Evolutionary conservation across 2,888 invertebrate species (phyloP), one percentile per base, ranked within the genome.

Genomic region (Augochlorella aurata): DNA sequence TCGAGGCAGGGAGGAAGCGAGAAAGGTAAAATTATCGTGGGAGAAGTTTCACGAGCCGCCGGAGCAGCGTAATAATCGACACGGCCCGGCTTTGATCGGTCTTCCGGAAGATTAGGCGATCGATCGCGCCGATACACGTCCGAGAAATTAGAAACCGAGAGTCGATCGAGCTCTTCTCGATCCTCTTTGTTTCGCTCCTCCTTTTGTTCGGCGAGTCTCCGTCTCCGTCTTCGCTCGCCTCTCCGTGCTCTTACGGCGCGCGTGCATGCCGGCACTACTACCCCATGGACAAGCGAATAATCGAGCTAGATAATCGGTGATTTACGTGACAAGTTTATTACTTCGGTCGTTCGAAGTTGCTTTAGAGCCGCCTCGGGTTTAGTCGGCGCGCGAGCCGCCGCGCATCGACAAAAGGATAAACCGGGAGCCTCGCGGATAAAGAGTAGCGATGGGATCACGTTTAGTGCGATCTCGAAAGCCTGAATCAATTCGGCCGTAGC

Each of bases 311-410:
- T 77, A 79, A 77, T 79, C 77, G 71, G 29, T 79, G 77, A 79
- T 79, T 79, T 77, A 79, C 77, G 79, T 44, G 71, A 79, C 77
- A 71, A 79, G 71, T 77, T 77, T 79, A 79, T 77, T 66, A 70
- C 77, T 2, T n/a, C 45, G 45, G 14, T 24, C 44, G 58, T 49
- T 65, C 63, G 44, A 16, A 50, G 45, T 68, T 50, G 75, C 75
- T 63, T 68, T 16, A 71, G 66, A 14, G 71, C 50, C 77, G 50
- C 58, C 71, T 67, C 38, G 61, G 71, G 50, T 77, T 72, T 77
- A 77, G 77, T 77, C 50, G 58, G 16, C 58, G 45, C 49, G 66
- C 24, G n/a, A 18, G 63, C 16, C 44, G 38, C n/a, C 21, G 63
- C 75, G 65, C 47, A 16, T 50, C 38, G 45, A 50, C 38, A 44